A percentile compares a stretch with the other conserved stretches of the same genome.
phyloP scores from a whole-genome alignment of 2,797 vertebrate genomes.

The Danio kyathit region DNA sequence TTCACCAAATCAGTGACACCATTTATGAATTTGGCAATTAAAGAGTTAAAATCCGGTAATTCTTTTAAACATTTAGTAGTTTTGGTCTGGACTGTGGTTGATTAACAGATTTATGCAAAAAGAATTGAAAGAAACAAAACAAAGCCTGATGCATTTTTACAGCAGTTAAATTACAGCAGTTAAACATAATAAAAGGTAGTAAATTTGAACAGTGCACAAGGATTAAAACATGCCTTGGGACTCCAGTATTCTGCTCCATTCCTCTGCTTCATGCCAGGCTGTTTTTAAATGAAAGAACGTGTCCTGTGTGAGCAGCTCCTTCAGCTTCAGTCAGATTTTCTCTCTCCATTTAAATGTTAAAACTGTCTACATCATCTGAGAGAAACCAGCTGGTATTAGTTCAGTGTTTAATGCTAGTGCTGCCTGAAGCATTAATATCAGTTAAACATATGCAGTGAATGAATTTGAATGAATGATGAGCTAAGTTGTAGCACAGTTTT shows the following conservation, averaged over 20 bases:
- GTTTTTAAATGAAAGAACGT: background rate
- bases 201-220: too few relatives aligned
- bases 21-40: too few relatives aligned
- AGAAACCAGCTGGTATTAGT: background rate
- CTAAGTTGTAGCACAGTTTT: background rate
- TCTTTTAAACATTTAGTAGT: too few relatives aligned
- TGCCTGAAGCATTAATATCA: conserved; percentile 5
- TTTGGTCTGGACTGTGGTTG: too few relatives aligned
- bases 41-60: too few relatives aligned
- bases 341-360: conserved; percentile 11
- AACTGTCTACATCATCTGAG: background rate
- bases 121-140: too few relatives aligned
- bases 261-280: background rate
- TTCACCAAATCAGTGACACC: too few relatives aligned
- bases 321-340: background rate
- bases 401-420: background rate
- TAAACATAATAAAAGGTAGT: too few relatives aligned
- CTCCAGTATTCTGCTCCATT: background rate
- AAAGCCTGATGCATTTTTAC: too few relatives aligned
- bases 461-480: conserved; percentile 10
- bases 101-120: too few relatives aligned
- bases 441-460: background rate
- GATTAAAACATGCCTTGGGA: background rate
- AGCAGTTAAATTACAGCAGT: too few relatives aligned
- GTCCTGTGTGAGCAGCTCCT: background rate